These are phyloP conservation scores for Amitus sp. DNA, from an alignment of 2,888 invertebrate genomes.

Conservation along the genomic window DNA sequence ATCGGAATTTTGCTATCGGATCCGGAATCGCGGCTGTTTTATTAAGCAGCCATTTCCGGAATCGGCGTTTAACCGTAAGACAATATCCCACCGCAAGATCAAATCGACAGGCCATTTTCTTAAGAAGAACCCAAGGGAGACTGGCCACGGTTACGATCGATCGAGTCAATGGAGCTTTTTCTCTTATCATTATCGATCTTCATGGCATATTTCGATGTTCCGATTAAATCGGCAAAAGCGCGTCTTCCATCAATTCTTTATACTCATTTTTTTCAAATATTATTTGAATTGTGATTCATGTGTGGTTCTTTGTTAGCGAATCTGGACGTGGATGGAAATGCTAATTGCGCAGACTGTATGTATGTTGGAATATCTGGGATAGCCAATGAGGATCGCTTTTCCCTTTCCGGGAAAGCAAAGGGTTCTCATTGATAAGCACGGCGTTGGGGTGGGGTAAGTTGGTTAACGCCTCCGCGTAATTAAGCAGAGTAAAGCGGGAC, in stretches of 20 bases:
- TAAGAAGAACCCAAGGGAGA: no score
- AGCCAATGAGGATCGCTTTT: conserved; percentile 49
- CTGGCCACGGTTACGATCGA: no score
- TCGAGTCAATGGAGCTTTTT: neutral
- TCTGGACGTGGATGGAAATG: no score
- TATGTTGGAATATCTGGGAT: conserved; percentile 31
- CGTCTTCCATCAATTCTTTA: no score
- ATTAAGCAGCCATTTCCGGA: neutral
- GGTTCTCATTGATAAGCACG: conserved; percentile 48
- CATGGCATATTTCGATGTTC: neutral
- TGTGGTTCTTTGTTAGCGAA: no score
- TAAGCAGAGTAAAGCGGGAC: conserved; percentile 63
- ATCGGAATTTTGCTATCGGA: neutral
- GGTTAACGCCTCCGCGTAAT: conserved; percentile 64
- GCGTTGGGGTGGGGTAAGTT: conserved; percentile 51
- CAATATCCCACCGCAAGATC: neutral
- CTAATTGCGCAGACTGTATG: conserved; percentile 35
- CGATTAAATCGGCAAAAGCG: no score
- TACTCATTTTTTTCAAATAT: no score
- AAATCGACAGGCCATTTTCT: neutral
- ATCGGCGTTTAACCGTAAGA: neutral
- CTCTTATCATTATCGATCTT: neutral
- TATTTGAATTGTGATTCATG: no score
- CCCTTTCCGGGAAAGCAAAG: conserved; percentile 51
- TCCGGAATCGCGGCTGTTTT: conserved; percentile 1